These are phyloP conservation scores for Stichodactyla mertensii DNA, from an alignment of 64 coral and sea anemone species.

Conservation along the genomic window DNA sequence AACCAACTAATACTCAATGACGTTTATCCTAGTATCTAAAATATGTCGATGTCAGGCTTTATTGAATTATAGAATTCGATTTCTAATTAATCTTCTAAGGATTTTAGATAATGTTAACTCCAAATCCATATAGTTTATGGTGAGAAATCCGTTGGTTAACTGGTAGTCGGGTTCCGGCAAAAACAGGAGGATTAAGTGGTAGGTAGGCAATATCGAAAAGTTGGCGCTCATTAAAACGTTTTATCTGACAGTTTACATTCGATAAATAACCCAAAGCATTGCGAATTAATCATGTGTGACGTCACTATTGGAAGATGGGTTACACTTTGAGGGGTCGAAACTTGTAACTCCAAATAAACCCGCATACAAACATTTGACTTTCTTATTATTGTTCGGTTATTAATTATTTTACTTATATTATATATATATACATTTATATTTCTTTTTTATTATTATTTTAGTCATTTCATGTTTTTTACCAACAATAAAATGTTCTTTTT, in stretches of 20 bases:
- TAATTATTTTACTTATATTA: too few relatives aligned
- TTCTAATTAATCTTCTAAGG: background rate
- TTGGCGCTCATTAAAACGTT: background rate
- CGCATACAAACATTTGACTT: too few relatives aligned
- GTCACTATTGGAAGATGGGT: background rate
- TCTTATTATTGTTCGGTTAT: too few relatives aligned
- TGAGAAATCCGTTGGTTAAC: background rate
- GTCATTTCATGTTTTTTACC: too few relatives aligned
- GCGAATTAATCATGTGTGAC: background rate
- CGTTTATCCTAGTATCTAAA: background rate
- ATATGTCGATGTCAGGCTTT: background rate
- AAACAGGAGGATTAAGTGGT: too few relatives aligned
- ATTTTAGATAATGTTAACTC: background rate
- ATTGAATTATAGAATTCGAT: background rate
- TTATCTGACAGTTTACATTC: background rate
- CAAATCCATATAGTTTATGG: background rate
- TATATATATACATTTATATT: too few relatives aligned
- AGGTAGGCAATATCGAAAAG: background rate
- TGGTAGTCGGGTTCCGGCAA: background rate
- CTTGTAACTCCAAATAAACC: too few relatives aligned
- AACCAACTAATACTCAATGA: background rate
- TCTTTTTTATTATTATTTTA: too few relatives aligned
- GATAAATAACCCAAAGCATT: background rate
- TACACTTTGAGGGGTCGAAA: too few relatives aligned
- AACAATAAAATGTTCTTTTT: too few relatives aligned